Base-by-base conservation (phyloP, 2,888 invertebrate genomes). In the Meganola albula region DNA sequence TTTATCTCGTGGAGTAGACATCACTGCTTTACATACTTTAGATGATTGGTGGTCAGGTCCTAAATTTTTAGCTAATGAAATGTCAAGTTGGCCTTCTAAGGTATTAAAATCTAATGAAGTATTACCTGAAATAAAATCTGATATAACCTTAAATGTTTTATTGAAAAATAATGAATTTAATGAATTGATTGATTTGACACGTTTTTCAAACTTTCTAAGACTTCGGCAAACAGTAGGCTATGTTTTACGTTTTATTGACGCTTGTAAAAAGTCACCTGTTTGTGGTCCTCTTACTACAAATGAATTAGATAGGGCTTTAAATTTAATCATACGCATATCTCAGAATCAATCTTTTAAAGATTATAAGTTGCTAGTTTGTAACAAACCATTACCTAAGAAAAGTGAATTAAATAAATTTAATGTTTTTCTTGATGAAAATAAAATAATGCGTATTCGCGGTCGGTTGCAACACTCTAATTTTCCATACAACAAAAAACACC, bases 21-120 rank as follows among this genome's bases (percentile, higher is more conserved):
- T 41, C 8, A 32, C 25, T 1, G n/a, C 14, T 0, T 3, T 52
- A 0, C 0, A 4, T 0, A 10, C 26, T 4, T 12, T 12, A 1
- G 4, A 13, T 1, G 13, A 46, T 2, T 48, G 47, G 48, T 55
- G 49, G 52, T 10, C 11, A 1, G 50, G 49, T 4, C 53, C 49
- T 10, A 2, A 1, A 0, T 52, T 36, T 23, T 32, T 51, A 24
- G n/a, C n/a, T n/a, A 5, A 20, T 20, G n/a, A 35, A 5, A 40
- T 47, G 24, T 4, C 24, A 7, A 22, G 38, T 4, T 50, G 50
- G 47, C 47, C 51, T 9, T n/a, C n/a, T n/a, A n/a, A n/a, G n/a
- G 16, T 12, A 1, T 12, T 40, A 33, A 28, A 29, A n/a, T 5
- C n/a, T 6, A 38, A 31, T 3, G 10, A 10, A 9, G 4, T 4